These are phyloP conservation scores for Chelidonichthys spinosus DNA, from an alignment of 2,797 vertebrate genomes.

Conservation along the genomic window DNA sequence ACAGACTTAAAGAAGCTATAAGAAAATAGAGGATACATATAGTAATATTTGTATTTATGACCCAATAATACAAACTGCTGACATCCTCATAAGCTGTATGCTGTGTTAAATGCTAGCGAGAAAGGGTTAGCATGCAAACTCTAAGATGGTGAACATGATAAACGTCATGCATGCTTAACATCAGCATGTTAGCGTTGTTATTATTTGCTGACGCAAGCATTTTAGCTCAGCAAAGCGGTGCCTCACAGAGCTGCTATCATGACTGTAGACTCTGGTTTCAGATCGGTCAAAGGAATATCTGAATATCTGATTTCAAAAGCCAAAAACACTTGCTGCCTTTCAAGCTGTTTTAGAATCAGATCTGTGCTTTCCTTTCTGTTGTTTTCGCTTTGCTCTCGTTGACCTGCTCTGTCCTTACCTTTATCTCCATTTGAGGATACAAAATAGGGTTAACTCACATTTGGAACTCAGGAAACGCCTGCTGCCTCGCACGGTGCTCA, in stretches of 20 bases:
- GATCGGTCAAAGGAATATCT: background rate
- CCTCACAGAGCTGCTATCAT: background rate
- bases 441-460: slow-evolving; percentile 22
- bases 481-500: slow-evolving; percentile 9
- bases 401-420: background rate
- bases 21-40: background rate
- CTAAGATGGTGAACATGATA: background rate
- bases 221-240: background rate
- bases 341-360: background rate
- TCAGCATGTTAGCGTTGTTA: background rate
- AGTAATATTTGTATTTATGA: background rate
- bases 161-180: background rate
- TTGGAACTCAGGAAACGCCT: slow-evolving; percentile 17
- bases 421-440: background rate
- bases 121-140: background rate
- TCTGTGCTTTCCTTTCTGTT: background rate
- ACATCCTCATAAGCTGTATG: background rate
- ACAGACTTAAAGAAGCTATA: background rate
- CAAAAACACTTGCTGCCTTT: background rate
- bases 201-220: background rate
- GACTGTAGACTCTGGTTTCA: background rate
- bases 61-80: background rate
- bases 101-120: background rate
- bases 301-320: background rate
- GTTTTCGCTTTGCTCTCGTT: background rate